phyloP scores from a whole-genome alignment of 2,888 invertebrate genomes.

The Ophion ventricosus region DNA sequence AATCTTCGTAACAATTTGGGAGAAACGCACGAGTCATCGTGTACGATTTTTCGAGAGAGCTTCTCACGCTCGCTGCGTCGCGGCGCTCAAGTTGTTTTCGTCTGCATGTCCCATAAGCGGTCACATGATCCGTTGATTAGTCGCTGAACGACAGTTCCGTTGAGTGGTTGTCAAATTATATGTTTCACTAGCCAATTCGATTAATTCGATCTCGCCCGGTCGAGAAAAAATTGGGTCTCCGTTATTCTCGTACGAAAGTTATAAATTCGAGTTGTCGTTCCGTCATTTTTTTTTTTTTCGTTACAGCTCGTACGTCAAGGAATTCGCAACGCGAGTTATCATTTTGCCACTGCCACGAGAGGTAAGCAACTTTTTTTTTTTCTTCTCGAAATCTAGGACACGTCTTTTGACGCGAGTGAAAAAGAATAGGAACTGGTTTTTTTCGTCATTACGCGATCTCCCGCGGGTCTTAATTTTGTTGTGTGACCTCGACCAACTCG shows the following conservation, averaged over 20 bases:
- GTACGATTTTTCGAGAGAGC: not conserved
- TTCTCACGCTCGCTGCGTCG: conserved; percentile 7
- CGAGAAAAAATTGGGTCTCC: not conserved
- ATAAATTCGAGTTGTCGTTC: not conserved
- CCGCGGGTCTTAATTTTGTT: conserved; percentile 35
- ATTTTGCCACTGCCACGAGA: conserved; percentile 68
- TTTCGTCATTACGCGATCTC: conserved; percentile 47
- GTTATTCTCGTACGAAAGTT: not conserved
- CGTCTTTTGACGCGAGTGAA: conserved; percentile 30
- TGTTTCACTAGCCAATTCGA: not conserved
- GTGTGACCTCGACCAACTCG: conserved; percentile 36
- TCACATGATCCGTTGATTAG: conserved; percentile 21
- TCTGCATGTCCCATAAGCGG: conserved; percentile 9
- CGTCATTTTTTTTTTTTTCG: conserved; percentile 59
- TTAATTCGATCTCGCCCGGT: not conserved
- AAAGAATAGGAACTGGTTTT: conserved; percentile 28
- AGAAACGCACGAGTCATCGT: not conserved
- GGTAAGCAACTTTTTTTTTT: conserved; percentile 71
- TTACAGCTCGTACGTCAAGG: conserved; percentile 76
- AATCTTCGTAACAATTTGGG: not conserved
- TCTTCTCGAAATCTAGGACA: conserved; percentile 29
- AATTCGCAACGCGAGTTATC: conserved; percentile 69
- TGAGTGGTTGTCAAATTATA: not conserved
- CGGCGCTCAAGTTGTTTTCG: conserved; percentile 37
- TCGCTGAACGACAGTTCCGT: conserved; percentile 40